Percentiles rank a stretch among this genome's conserved stretches.
phyloP scores from a whole-genome alignment of 2,797 vertebrate genomes.

The Hyperoplus lanceolatus region DNA sequence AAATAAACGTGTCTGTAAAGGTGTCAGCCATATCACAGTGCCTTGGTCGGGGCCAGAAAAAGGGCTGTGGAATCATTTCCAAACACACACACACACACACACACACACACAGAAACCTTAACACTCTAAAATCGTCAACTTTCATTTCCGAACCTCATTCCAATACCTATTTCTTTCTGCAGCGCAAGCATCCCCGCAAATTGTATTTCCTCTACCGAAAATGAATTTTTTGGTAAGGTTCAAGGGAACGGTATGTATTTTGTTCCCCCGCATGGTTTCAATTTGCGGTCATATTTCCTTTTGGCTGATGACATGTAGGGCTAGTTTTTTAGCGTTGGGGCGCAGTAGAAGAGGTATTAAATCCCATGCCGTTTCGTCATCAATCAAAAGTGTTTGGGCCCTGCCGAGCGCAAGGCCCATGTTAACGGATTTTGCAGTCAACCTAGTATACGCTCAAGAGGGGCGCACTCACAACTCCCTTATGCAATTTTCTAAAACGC shows the following conservation, averaged over 20 bases:
- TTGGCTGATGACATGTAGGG: conserved; percentile 39
- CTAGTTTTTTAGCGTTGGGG: conserved; percentile 36
- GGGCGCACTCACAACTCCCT: conserved; percentile 11
- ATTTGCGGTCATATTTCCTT: conserved; percentile 65
- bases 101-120: conserved; percentile 36
- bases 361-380: conserved; percentile 66
- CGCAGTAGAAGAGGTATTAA: conserved; percentile 61
- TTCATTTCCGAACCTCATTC: conserved; percentile 52
- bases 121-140: conserved; percentile 21
- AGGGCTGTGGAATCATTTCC: conserved; percentile 47
- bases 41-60: conserved; percentile 17
- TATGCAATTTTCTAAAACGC: background rate
- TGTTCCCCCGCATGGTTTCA: conserved; percentile 56
- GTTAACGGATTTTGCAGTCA: conserved; percentile 63
- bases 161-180: conserved; percentile 71
- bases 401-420: conserved; percentile 55
- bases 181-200: conserved; percentile 69
- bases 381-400: conserved; percentile 68
- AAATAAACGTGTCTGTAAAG: conserved; percentile 63
- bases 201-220: conserved; percentile 52
- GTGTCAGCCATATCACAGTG: conserved; percentile 48
- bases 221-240: conserved; percentile 73
- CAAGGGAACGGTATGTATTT: conserved; percentile 57
- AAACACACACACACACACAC: conserved; percentile 47
- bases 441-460: conserved; percentile 50